These are phyloP conservation scores for Rhynchophorus ferrugineus DNA, from an alignment of 1,140 invertebrate genomes.

Conservation along the genomic window DNA sequence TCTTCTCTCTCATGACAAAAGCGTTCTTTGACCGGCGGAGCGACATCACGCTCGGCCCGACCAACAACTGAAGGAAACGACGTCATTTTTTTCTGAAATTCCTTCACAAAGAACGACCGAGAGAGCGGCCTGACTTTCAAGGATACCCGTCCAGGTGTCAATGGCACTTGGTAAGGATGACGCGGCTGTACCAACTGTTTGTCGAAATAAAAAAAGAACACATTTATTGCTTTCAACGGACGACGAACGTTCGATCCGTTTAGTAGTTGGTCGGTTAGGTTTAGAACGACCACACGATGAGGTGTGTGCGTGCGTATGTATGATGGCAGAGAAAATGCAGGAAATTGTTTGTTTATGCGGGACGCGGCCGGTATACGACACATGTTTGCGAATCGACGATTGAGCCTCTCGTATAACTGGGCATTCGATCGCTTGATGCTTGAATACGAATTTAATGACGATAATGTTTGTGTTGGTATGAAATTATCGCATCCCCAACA, in stretches of 20 bases:
- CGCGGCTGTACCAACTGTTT: constrained; percentile 4
- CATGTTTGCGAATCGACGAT: constrained; percentile 14
- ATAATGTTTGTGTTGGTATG: no score
- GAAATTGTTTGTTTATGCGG: constrained; percentile 11
- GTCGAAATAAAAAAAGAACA: neutral
- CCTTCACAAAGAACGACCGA: constrained; percentile 20
- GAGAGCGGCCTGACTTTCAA: constrained; percentile 20
- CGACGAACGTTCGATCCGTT: no score
- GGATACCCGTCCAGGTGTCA: constrained; percentile 21
- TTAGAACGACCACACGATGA: no score
- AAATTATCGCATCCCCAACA: no score
- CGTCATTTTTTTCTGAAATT: constrained; percentile 19
- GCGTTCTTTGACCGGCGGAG: neutral
- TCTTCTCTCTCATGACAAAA: neutral
- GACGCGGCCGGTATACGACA: constrained; percentile 10
- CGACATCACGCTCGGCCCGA: constrained; percentile 7
- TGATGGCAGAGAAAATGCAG: no score
- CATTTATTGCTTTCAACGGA: constrained; percentile 1
- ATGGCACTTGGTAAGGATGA: constrained; percentile 22
- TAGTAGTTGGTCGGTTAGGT: no score
- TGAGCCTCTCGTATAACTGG: no score
- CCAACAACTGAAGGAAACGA: constrained; percentile 13
- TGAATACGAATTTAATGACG: no score
- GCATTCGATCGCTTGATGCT: no score
- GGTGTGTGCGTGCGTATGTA: no score